A percentile compares a stretch with the other conserved stretches of the same genome.
Conservation (phyloP, 1,140 invertebrate species). For the Mactra quadrangularis region DNA sequence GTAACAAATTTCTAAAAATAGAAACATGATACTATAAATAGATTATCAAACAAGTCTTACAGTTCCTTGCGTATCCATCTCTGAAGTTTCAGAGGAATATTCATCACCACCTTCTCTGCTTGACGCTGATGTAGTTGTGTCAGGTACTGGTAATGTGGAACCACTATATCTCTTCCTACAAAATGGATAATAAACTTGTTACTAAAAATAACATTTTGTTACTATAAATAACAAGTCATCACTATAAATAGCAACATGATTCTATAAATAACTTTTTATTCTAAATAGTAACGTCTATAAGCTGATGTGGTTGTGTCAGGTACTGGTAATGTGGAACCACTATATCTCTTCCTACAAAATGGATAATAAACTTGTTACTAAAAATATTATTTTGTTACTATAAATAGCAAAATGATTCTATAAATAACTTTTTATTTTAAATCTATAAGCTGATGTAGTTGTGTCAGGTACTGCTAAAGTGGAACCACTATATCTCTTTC, state of each 20-base stretch:
- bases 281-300: constrained; percentile 75
- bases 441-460: constrained; percentile 74
- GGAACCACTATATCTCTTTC: constrained; percentile 72
- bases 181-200: constrained; percentile 77
- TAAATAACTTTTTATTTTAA: constrained; percentile 55
- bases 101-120: constrained; percentile 80
- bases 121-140: constrained; percentile 71
- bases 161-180: constrained; percentile 73
- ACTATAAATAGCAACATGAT: constrained; percentile 41
- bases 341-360: constrained; percentile 74
- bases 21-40: too few species aligned
- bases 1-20: too few species aligned
- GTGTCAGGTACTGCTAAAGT: constrained; percentile 61
- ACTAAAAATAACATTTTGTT: too few species aligned
- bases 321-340: constrained; percentile 66
- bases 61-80: constrained; percentile 77
- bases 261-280: constrained; percentile 57
- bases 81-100: constrained; percentile 81
- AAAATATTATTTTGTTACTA: too few species aligned
- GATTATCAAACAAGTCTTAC: constrained; percentile 69
- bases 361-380: constrained; percentile 77
- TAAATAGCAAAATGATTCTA: constrained; percentile 64
- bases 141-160: constrained; percentile 63
- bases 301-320: constrained; percentile 68
- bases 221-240: too few species aligned